These are phyloP conservation scores for Tetropium fuscum DNA, from an alignment of 2,888 invertebrate species.

Conservation along the genomic window DNA sequence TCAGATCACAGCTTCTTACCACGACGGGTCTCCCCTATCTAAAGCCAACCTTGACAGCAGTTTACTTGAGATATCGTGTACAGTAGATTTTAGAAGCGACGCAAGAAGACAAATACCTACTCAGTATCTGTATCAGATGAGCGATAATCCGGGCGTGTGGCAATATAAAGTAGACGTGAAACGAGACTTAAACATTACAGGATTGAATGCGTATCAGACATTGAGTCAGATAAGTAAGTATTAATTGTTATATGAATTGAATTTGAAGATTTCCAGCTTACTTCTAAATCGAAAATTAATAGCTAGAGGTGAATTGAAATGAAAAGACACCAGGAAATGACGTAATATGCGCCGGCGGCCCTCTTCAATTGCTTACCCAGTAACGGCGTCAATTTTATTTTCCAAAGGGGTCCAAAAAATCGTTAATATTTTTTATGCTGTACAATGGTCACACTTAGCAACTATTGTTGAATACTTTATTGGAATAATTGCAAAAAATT, in stretches of 20 bases:
- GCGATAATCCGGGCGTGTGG: constrained; percentile 83
- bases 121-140: constrained; percentile 73
- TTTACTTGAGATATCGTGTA: constrained; percentile 75
- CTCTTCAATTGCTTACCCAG: no score
- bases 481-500: no score
- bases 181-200: constrained; percentile 70
- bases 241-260: no score
- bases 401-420: no score
- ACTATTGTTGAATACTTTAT: no score
- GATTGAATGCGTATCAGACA: constrained; percentile 55
- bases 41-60: constrained; percentile 73
- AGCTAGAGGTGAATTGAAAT: neutral
- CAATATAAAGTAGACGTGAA: constrained; percentile 83
- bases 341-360: no score
- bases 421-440: no score
- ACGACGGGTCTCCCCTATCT: constrained; percentile 87
- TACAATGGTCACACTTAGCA: no score
- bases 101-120: constrained; percentile 75
- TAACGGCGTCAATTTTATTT: no score
- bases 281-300: neutral
- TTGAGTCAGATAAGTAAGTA: constrained; percentile 55
- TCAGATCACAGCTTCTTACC: constrained; percentile 88
- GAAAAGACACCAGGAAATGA: no score
- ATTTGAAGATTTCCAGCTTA: no score
- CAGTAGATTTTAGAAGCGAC: constrained; percentile 72